Conservation (phyloP, 2,113 vertebrate genomes). For the Ellobius talpinus region DNA sequence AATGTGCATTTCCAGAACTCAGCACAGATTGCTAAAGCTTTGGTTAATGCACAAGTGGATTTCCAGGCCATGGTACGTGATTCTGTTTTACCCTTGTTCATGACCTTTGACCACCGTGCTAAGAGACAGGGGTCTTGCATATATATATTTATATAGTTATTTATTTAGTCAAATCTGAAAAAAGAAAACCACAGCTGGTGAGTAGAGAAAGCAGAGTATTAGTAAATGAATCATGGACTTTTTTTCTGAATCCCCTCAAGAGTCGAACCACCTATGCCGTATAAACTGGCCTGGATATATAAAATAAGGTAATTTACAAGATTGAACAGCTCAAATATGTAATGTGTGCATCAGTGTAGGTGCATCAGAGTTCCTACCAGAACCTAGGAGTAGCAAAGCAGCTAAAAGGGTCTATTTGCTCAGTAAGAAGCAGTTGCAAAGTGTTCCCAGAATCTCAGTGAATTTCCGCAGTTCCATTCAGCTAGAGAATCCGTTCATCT, state of each 20-base stretch:
- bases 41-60: slow-evolving; percentile 96
- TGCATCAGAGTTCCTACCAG: slow-evolving; percentile 4
- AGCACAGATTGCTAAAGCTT: slow-evolving; percentile 97
- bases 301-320: neutral
- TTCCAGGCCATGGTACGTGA: slow-evolving; percentile 97
- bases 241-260: slow-evolving; percentile 22
- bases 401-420: slow-evolving; percentile 13
- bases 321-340: neutral
- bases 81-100: slow-evolving; percentile 56
- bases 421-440: neutral
- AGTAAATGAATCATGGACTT: slow-evolving; percentile 8
- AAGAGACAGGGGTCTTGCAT: neutral
- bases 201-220: slow-evolving; percentile 11
- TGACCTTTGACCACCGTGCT: slow-evolving; percentile 46
- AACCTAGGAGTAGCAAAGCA: neutral
- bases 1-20: slow-evolving; percentile 99
- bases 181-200: neutral
- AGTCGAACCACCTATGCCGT: neutral
- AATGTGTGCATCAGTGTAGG: neutral
- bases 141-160: neutral
- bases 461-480: neutral
- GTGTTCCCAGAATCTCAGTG: neutral
- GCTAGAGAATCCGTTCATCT: neutral
- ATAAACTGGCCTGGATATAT: neutral
- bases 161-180: slow-evolving; percentile 47